Base-by-base conservation (phyloP, 2,888 invertebrate genomes). In the Leptopilina drosophilae region DNA sequence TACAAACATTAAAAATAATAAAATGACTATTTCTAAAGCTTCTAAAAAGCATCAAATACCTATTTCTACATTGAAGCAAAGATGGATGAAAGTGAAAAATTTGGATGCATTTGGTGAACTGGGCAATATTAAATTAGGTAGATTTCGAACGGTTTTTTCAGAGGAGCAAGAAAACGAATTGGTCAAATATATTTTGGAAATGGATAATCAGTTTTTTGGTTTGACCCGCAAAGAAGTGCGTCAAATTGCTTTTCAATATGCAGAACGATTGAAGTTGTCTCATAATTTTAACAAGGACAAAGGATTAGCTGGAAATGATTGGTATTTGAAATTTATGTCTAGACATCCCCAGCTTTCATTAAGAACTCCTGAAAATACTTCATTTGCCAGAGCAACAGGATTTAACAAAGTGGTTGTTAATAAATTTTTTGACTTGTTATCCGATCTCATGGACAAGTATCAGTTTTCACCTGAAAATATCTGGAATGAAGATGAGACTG, bases 401-500 rank as follows among this genome's bases (percentile, higher is more conserved):
- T 81, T 77, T 14, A 81, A 77, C 49, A 81, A 78, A 62, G 62
- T 40, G 20, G 64, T 26, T 20, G 75, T 77, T 12, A 15, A 53
- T 12, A 59, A 64, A n/a, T 79, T 81, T 62, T 81, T 62, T 56
- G 42, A 73, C 11, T 49, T 77, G 14, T 75, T 79, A 7, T 56
- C 20, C 14, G 12, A 77, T 11, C 12, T 42, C 0, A 20, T 66
- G 56, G 42, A 67, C 5, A 14, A 66, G 20, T 59, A 59, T 67
- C 0, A 66, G 2, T 66, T 66, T 66, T 15, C 59, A 49, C 76
- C 78, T 14, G 64, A 69, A 42, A 53, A 81, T 56, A 86, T 87
- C 20, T 88, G 77, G 40, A 88, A 87, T 75, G 77, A 83, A 49
- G 90, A 90, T 77, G 90, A 90, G 79, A 89, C 85, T 82, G 83